Percentiles rank a stretch among this genome's conserved stretches.
phyloP scores from a whole-genome alignment of 37 sponge, comb jelly and placozoan genomes.

The Ianthella basta region DNA sequence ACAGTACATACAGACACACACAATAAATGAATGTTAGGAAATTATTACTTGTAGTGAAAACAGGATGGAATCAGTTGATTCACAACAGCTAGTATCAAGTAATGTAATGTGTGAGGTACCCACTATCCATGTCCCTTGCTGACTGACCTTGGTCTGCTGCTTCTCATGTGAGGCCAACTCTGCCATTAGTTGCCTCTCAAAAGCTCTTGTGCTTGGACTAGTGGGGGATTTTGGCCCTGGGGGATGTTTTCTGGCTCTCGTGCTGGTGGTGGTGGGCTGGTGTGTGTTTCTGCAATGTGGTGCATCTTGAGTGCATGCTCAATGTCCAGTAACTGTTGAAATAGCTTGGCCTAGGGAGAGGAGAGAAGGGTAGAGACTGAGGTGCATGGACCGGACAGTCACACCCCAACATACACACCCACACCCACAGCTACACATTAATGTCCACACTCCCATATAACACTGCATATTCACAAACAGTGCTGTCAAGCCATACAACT shows the following conservation, averaged over 20 bases:
- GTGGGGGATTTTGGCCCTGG: constrained; percentile 28
- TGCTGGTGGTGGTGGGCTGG: too few species aligned
- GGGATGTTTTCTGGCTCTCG: not conserved
- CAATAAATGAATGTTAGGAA: not conserved
- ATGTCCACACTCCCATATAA: too few species aligned
- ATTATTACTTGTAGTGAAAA: too few species aligned
- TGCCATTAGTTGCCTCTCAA: constrained; percentile 28
- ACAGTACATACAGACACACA: constrained; percentile 7
- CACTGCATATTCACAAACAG: too few species aligned
- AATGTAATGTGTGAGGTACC: too few species aligned
- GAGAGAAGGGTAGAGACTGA: not conserved
- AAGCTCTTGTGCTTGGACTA: not conserved
- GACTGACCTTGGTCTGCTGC: constrained; percentile 43
- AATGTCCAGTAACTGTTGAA: constrained; percentile 50
- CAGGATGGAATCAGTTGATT: too few species aligned
- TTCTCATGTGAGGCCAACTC: constrained; percentile 35
- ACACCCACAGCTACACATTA: too few species aligned
- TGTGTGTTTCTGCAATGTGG: not conserved
- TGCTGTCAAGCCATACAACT: too few species aligned
- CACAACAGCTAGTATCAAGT: too few species aligned
- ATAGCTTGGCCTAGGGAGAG: constrained; percentile 42
- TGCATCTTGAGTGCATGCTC: constrained; percentile 15
- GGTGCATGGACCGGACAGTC: too few species aligned
- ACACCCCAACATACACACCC: too few species aligned
- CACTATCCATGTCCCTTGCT: too few species aligned